These are phyloP conservation scores for Melipona quadrifasciata DNA, from an alignment of 1,140 invertebrate genomes.

Conservation along the genomic window DNA sequence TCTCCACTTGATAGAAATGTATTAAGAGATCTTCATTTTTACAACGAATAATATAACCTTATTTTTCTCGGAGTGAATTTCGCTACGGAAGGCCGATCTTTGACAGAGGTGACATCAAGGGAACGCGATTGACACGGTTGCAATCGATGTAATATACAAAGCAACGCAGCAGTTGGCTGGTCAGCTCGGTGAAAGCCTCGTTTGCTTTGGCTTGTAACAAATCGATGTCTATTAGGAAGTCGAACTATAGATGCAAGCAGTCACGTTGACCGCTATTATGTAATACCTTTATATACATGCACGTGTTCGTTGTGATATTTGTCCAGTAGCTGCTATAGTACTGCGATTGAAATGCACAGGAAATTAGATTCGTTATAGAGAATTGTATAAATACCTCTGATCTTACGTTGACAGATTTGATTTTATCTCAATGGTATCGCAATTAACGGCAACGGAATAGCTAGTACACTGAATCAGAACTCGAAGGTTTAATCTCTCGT, in stretches of 20 bases:
- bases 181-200: neutral
- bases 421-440: neutral
- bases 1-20: no score
- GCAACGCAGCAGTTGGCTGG: neutral
- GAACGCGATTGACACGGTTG: neutral
- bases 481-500: no score
- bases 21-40: no score
- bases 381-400: neutral
- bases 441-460: neutral
- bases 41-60: no score
- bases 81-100: no score
- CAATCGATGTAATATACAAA: slow-evolving; percentile 8
- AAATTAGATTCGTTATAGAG: neutral
- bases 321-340: neutral
- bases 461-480: neutral
- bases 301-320: neutral
- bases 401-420: neutral
- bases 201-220: slow-evolving; percentile 5
- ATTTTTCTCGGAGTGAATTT: no score
- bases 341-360: no score
- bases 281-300: neutral
- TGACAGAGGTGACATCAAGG: no score
- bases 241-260: neutral
- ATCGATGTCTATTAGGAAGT: neutral
- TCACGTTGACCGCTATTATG: neutral